Percentiles rank a stretch among this genome's conserved stretches.
Evolutionary conservation across 2,113 vertebrate genomes (phyloP).

Genomic region (Reinhardtius hippoglossoides): DNA sequence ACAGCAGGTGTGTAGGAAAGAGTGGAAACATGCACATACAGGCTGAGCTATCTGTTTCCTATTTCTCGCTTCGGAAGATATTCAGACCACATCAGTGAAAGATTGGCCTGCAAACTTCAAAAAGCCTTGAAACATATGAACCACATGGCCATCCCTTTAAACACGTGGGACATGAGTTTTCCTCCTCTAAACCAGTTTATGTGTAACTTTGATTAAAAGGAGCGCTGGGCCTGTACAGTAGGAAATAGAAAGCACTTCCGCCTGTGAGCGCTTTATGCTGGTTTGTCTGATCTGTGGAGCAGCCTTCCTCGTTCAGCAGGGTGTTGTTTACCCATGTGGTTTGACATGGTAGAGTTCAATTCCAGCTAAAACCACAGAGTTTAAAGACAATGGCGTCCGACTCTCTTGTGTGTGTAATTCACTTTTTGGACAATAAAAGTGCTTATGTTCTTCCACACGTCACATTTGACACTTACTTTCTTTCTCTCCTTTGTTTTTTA

Average conservation of each 20-base stretch:
- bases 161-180: neutral
- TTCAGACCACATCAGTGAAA: constrained; percentile 61
- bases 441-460: neutral
- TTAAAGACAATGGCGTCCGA: constrained; percentile 36
- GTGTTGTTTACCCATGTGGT: constrained; percentile 42
- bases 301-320: constrained; percentile 21
- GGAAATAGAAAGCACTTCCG: constrained; percentile 43
- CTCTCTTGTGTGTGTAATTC: constrained; percentile 38
- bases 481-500: constrained; percentile 36
- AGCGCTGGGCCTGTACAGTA: constrained; percentile 8
- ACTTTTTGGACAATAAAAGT: constrained; percentile 28
- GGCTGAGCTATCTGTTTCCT: constrained; percentile 39
- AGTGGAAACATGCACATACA: constrained; percentile 25
- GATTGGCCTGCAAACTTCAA: constrained; percentile 39
- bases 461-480: constrained; percentile 21
- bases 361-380: constrained; percentile 26
- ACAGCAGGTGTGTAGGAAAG: constrained; percentile 60
- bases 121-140: constrained; percentile 26
- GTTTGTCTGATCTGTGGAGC: constrained; percentile 53
- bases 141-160: neutral
- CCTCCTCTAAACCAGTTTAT: constrained; percentile 22
- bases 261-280: constrained; percentile 31
- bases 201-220: constrained; percentile 56
- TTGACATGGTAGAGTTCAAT: constrained; percentile 9
- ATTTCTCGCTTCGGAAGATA: constrained; percentile 43